Conservation (phyloP, 2,113 vertebrate genomes). For the Cisticola juncidis region DNA sequence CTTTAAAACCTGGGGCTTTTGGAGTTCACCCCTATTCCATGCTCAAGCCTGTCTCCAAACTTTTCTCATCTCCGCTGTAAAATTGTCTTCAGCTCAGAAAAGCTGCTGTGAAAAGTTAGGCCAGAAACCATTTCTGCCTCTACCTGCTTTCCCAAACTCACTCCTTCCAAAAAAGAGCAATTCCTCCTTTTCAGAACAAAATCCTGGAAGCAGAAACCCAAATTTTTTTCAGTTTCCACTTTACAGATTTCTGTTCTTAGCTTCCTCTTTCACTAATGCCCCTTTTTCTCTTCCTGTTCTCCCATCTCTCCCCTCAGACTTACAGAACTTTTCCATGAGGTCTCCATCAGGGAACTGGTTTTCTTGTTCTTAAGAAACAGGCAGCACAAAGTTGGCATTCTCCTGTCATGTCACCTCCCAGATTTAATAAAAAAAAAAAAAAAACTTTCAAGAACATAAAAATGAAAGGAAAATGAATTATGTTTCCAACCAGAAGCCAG, state of each 20-base stretch:
- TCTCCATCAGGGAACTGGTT: neutral
- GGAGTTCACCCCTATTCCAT: neutral
- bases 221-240: neutral
- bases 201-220: neutral
- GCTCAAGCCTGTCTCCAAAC: neutral
- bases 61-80: neutral
- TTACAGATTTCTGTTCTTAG: neutral
- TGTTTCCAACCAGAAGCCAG: conserved; percentile 45
- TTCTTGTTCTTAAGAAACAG: neutral
- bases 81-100: neutral
- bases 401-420: neutral
- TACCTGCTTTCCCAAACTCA: neutral
- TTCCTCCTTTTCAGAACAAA: neutral
- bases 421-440: neutral
- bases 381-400: neutral
- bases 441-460: neutral
- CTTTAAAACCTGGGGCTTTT: neutral
- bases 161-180: neutral
- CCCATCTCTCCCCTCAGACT: neutral
- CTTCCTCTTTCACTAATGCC: neutral
- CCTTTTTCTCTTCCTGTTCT: neutral
- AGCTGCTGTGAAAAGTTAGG: neutral
- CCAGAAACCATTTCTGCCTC: neutral
- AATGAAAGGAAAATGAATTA: conserved; percentile 26
- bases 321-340: neutral